Base-by-base conservation (phyloP, 2,113 vertebrate species). In the Fulmarus glacialis region DNA sequence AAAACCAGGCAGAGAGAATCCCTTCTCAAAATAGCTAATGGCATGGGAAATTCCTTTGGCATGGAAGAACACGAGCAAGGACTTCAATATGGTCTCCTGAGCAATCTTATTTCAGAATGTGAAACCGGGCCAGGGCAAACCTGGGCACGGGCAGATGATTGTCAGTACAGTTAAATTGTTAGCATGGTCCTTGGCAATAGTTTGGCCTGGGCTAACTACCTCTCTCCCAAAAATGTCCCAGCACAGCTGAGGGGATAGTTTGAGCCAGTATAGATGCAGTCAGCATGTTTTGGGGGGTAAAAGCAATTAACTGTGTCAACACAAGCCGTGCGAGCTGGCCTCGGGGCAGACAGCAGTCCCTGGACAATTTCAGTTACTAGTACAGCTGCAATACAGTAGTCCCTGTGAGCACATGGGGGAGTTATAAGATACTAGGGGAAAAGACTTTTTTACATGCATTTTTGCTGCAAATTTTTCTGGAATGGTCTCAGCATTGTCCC, bases 371-470 rank as follows among this genome's bases (percentile, higher is more conserved):
- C 75, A 62, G 77, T 93, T 93, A 94, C 84, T 80, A 93, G 90
- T 85, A 82, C 92, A 97, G 93, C 93, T 97, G 96, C 96, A 97
- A 97, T 96, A 97, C 96, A 93, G 96, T 97, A 97, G 96, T 97
- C 97, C 97, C 97, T 80, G 58, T 87, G 97, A 97, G 97, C 90
- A 80, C 92, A 77, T 90, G 85, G 70, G 81, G 58, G 93, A 96
- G 95, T 97, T 88, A 95, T 36, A 91, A 85, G 96, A 96, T 95
- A 95, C 91, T 80, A n/a, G 80, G 48, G 74, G 42, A 75, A 94
- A 96, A 94, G 27, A 42, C 36, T 93, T 79, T 85, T 96, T 94
- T 90, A 90, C 90, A 90, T 90, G 66, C 70, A 90, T 75, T 96
- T 95, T 95, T 97, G 48, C 70, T 91, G 81, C 72, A 93, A 1